These are phyloP conservation scores for Pseudocheirus occidentalis DNA, from an alignment of 2,797 vertebrate genomes.

Conservation along the genomic window DNA sequence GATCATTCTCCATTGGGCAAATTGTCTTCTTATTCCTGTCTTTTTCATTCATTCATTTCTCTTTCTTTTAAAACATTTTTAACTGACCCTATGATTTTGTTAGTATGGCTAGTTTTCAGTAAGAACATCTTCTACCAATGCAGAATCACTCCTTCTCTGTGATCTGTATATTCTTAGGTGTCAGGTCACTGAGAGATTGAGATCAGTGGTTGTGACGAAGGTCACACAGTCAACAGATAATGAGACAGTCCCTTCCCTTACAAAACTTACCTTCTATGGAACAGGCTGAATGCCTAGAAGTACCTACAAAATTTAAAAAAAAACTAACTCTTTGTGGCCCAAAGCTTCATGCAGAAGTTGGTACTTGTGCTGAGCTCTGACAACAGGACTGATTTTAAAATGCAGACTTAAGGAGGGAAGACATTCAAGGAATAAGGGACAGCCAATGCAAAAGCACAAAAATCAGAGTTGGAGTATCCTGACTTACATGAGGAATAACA, in stretches of 20 bases:
- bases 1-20: not conserved
- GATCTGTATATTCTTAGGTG: not conserved
- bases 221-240: not conserved
- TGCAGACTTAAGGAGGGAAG: not conserved
- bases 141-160: not conserved
- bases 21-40: conserved; percentile 6
- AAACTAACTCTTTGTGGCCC: not conserved
- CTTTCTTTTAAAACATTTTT: conserved; percentile 18
- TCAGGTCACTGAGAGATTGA: not conserved
- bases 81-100: not conserved
- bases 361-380: not conserved
- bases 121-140: not conserved
- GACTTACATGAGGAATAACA: not conserved
- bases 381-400: not conserved
- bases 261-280: not conserved
- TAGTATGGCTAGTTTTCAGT: not conserved
- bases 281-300: not conserved
- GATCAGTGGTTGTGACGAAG: not conserved
- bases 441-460: not conserved
- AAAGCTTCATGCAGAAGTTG: not conserved
- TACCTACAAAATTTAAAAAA: not conserved
- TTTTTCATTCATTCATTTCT: not conserved
- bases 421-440: not conserved
- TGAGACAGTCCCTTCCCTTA: not conserved
- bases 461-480: not conserved